Evolutionary conservation across 2,113 vertebrate genomes (phyloP), one percentile per base, ranked within the genome.

Genomic region (Ondatra zibethicus): DNA sequence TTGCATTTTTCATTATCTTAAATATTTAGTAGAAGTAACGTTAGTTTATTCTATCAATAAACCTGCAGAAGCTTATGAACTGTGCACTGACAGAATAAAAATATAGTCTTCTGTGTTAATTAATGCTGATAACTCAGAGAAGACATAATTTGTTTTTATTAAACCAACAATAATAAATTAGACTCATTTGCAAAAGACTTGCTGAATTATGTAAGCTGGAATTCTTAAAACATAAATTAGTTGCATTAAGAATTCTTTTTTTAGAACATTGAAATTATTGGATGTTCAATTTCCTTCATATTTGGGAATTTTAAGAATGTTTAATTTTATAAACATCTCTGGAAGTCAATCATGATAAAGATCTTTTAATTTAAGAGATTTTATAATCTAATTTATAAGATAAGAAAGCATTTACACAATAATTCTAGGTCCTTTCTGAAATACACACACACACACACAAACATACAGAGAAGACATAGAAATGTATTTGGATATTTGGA

Each of bases 141-240:
- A 82, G 58, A 76, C 2, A 70, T 42, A 87, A 23, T 65, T 78
- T 95, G 39, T 87, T 92, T 91, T 78, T 94, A 78, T 77, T 89
- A 86, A 96, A 80, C 36, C 65, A 86, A 91, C 52, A 78, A 73
- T 86, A 86, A 89, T 89, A 91, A 82, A 45, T 95, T 93, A 78
- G 31, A 72, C 36, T 96, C 3, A 2, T 89, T 91, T 80, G 29
- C n/a, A 91, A 95, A 96, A 86, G 42, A 55, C 3, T 89, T 88
- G 47, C 21, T 31, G 33, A 73, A 75, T 92, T 93, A 75, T 75
- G 1, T 93, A 29, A 94, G 45, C 29, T 75, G 73, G 36, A 89
- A 81, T 89, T 95, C 25, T 42, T 92, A 85, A 95, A 93, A 78
- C 36, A 84, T 73, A 25, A 52, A 58, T 95, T 93, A 80, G 47